Evolutionary conservation across 2,797 vertebrate genomes (phyloP).

Genomic region (Chloroceryle inda): DNA sequence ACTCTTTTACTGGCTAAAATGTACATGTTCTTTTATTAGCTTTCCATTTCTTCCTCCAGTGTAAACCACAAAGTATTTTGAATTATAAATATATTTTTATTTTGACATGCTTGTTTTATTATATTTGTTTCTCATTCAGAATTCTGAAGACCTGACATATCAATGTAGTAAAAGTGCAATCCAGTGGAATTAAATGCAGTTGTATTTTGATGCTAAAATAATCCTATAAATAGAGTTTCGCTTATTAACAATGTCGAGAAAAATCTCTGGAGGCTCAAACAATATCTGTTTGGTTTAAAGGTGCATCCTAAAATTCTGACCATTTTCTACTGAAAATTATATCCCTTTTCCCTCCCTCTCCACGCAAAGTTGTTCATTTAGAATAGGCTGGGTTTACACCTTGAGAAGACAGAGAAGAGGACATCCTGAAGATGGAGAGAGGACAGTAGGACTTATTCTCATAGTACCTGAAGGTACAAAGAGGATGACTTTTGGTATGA

Average conservation of each 20-base stretch:
- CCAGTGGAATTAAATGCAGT: constrained; percentile 43
- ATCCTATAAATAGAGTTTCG: constrained; percentile 45
- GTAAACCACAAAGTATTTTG: background rate
- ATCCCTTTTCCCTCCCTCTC: background rate
- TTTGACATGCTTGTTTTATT: constrained; percentile 14
- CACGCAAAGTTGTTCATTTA: background rate
- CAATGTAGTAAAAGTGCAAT: constrained; percentile 16
- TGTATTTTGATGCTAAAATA: constrained; percentile 56
- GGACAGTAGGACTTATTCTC: background rate
- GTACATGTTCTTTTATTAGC: background rate
- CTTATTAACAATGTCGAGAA: background rate
- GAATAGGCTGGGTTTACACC: background rate
- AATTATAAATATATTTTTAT: constrained; percentile 42
- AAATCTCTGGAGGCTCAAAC: constrained; percentile 25
- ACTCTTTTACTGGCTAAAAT: background rate
- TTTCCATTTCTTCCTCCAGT: background rate
- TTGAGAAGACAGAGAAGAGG: background rate
- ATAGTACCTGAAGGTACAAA: background rate
- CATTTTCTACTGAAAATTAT: background rate
- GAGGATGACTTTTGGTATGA: background rate
- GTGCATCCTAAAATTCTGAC: background rate
- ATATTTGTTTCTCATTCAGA: constrained; percentile 38
- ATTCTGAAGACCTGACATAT: constrained; percentile 2
- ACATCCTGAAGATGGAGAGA: background rate
- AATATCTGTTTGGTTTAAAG: constrained; percentile 19